phyloP scores from a whole-genome alignment of 2,888 invertebrate genomes.

The Chrysotoxum bicinctum region DNA sequence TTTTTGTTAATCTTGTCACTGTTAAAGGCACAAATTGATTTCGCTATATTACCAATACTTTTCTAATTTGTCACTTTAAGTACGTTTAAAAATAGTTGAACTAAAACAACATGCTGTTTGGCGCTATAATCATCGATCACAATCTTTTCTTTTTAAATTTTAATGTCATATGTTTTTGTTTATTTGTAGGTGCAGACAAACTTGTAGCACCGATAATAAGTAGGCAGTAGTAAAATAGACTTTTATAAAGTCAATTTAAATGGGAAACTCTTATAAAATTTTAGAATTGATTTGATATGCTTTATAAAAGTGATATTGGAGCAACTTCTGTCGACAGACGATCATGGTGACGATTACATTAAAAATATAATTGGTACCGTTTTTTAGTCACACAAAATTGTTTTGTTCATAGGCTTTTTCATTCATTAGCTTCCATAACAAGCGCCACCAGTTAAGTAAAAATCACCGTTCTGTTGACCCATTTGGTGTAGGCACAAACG shows the following conservation, averaged over 20 bases:
- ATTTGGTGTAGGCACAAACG: conserved; percentile 28
- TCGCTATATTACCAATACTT: conserved; percentile 3
- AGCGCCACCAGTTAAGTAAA: conserved; percentile 75
- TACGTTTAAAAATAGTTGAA: conserved; percentile 8
- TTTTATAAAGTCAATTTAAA: conserved; percentile 1
- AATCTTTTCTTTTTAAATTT: background rate
- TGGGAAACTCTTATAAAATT: background rate
- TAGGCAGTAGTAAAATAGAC: background rate
- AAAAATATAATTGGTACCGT: conserved; percentile 26
- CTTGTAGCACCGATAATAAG: conserved; percentile 42
- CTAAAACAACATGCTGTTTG: background rate
- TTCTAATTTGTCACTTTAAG: conserved; percentile 28
- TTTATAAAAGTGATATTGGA: background rate
- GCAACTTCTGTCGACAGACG: background rate
- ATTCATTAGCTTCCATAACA: conserved; percentile 9
- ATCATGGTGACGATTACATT: background rate
- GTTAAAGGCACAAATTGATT: conserved; percentile 62
- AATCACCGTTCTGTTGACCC: conserved; percentile 80
- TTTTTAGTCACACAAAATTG: conserved; percentile 40
- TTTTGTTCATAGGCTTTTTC: conserved; percentile 4
- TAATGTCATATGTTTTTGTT: background rate
- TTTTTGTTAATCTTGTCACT: conserved; percentile 12
- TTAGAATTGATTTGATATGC: conserved; percentile 29
- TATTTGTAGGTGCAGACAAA: background rate
- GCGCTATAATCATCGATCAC: conserved; percentile 19